A percentile compares a stretch with the other conserved stretches of the same genome.
These are phyloP conservation scores for Rhinoraja longicauda DNA, from an alignment of 2,797 vertebrate species.

Conservation along the genomic window DNA sequence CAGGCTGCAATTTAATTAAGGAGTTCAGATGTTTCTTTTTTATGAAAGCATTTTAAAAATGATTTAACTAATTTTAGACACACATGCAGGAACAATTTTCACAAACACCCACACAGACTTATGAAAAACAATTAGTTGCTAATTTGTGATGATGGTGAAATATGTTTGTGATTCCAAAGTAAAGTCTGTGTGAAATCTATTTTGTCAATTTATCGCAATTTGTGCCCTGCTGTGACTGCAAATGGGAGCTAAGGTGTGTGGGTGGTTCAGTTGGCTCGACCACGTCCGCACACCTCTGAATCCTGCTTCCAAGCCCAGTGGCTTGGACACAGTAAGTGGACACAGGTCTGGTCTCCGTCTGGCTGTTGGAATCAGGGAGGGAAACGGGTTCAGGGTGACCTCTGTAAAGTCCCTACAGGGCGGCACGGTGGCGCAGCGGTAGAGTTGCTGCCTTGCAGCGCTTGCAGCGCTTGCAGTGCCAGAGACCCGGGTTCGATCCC, in stretches of 20 bases:
- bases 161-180: constrained; percentile 26
- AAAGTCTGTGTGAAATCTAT: constrained; percentile 20
- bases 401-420: too few species aligned
- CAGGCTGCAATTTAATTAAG: not conserved
- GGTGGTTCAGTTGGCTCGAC: not conserved
- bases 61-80: constrained; percentile 29
- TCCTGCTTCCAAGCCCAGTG: not conserved
- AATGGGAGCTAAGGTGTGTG: not conserved
- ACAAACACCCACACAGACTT: constrained; percentile 35
- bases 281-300: not conserved
- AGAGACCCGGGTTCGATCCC: too few species aligned
- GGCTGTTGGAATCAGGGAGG: not conserved
- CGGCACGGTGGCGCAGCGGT: too few species aligned
- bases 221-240: not conserved
- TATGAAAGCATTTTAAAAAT: constrained; percentile 10
- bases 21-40: not conserved
- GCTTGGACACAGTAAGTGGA: not conserved
- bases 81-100: constrained; percentile 32
- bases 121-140: constrained; percentile 35
- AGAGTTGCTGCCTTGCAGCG: too few species aligned
- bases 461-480: too few species aligned
- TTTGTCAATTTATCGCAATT: constrained; percentile 17
- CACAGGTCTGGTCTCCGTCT: not conserved
- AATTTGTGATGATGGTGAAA: constrained; percentile 34
- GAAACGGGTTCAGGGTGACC: not conserved